Base-by-base conservation (phyloP, 2,888 invertebrate species). In the Hyposoter dolosus region DNA sequence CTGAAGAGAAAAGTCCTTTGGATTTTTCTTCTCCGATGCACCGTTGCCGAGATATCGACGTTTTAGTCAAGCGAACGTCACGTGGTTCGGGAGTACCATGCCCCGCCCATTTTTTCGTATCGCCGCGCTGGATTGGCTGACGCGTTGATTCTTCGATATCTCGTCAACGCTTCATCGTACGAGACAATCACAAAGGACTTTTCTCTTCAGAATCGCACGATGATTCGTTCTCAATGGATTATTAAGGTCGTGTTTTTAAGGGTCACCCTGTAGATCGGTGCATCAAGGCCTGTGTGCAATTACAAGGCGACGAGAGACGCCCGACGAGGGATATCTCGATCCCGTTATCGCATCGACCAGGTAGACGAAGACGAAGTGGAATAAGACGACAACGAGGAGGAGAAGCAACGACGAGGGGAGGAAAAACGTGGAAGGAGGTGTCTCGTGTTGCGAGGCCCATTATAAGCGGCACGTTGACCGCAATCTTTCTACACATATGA, bases 331-430 rank as follows among this genome's bases (percentile, higher is more conserved):
- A 85, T 82, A 85, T 85, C 82, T 74, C 85, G 84, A 85, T 85
- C 77, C 85, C 85, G 85, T 85, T 85, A 85, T 85, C 85, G 82
- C 65, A 82, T 79, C 82, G 85, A 80, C 82, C 75, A 47, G 65
- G 82, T 40, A 82, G 53, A 74, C 78, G 85, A 82, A 66, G 82
- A 79, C 78, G 78, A 82, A 75, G 82, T 60, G 43, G 82, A 66
- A 82, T 71, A 71, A 85, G 71, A 85, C 75, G 75, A 78, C 76
- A 81, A 65, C 71, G 84, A 72, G 7, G 76, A 40, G 71, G 43
- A 43, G 56, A 68, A 74, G 74, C 47, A 63, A 81, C 79, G 82
- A 87, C 66, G 82, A 83, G 45, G 45, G 75, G 45, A 28, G 74
- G 72, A 28, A 69, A 71, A 47, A 76, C 15, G 76, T 80, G 60